Evolutionary conservation across 2,888 invertebrate genomes (phyloP).

Genomic region (Linnaemya tessellans): DNA sequence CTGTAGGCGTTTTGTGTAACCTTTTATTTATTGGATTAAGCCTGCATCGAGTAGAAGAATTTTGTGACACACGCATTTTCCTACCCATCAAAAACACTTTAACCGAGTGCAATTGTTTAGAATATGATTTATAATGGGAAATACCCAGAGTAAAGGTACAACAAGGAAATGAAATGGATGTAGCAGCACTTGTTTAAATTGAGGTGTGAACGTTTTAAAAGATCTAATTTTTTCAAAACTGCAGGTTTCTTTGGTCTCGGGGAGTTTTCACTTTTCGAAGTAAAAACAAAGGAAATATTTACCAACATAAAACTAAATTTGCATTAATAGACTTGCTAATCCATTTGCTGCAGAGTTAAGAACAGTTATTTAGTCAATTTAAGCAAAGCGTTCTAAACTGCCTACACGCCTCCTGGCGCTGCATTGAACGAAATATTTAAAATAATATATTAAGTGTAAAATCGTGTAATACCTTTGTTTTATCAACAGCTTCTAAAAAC

Average conservation of each 20-base stretch:
- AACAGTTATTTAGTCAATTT: background rate
- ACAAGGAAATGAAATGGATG: constrained; percentile 18
- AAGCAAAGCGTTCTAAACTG: constrained; percentile 37
- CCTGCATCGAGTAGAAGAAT: constrained; percentile 38
- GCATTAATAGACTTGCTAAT: constrained; percentile 46
- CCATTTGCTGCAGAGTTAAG: background rate
- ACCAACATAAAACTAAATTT: constrained; percentile 32
- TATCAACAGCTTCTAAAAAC: constrained; percentile 36
- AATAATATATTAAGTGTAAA: constrained; percentile 61
- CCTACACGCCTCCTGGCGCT: constrained; percentile 44
- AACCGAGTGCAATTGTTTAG: background rate
- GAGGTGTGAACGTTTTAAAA: constrained; percentile 6
- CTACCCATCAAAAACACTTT: constrained; percentile 13
- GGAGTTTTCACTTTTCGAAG: constrained; percentile 34
- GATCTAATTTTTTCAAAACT: constrained; percentile 28
- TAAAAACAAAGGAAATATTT: constrained; percentile 31
- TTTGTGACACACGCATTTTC: constrained; percentile 17
- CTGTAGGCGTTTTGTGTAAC: constrained; percentile 64
- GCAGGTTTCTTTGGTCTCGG: constrained; percentile 44
- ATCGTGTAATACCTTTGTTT: constrained; percentile 52
- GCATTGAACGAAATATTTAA: constrained; percentile 3
- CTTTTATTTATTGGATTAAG: constrained; percentile 62
- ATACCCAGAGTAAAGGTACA: constrained; percentile 8
- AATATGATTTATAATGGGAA: constrained; percentile 44
- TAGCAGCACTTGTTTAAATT: constrained; percentile 50